These are phyloP conservation scores for Sarcophilus harrisii DNA, from an alignment of 2,797 vertebrate genomes.

Conservation along the genomic window DNA sequence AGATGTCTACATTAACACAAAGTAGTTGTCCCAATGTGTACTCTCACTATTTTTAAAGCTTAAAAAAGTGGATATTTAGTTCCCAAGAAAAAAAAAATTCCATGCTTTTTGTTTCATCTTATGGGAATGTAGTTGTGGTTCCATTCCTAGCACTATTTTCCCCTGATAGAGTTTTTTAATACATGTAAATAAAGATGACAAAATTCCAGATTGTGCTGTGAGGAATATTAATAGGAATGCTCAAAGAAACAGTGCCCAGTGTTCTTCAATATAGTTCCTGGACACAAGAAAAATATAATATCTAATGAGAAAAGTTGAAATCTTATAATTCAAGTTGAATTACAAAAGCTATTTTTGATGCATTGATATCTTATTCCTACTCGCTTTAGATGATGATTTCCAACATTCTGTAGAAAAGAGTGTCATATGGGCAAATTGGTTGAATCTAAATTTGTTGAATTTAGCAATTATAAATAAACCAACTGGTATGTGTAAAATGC, in stretches of 20 bases:
- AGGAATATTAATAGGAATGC: neutral
- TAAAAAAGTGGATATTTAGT: neutral
- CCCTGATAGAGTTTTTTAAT: neutral
- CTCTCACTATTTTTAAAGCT: neutral
- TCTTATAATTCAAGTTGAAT: neutral
- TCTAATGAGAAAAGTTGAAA: neutral
- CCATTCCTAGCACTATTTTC: neutral
- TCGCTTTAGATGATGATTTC: neutral
- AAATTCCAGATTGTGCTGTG: neutral
- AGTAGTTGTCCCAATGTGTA: neutral
- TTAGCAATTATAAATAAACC: neutral
- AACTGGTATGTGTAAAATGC: neutral
- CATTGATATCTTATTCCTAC: neutral
- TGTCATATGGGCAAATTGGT: neutral
- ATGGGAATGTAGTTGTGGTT: neutral
- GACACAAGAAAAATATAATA: neutral
- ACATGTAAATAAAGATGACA: neutral
- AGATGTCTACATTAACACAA: neutral
- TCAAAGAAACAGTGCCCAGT: neutral
- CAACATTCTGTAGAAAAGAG: neutral
- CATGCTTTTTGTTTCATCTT: neutral
- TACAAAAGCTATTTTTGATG: neutral
- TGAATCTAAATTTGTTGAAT: neutral
- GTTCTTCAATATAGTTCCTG: neutral
- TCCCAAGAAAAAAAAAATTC: neutral